These are phyloP conservation scores for Leptothorax acervorum DNA, from an alignment of 2,888 invertebrate genomes.

Conservation along the genomic window DNA sequence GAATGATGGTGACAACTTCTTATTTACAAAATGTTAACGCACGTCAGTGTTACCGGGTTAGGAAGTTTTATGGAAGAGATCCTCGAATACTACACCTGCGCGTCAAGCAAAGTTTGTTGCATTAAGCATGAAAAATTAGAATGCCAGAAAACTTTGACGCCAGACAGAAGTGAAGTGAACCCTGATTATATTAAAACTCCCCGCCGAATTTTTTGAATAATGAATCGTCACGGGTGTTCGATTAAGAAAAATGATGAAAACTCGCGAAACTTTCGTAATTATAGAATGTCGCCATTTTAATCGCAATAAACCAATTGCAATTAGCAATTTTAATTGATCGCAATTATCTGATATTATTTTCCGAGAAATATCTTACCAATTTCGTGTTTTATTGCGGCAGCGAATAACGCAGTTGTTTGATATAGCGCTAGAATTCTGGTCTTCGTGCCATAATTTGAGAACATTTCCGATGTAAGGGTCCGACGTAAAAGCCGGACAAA, in stretches of 20 bases:
- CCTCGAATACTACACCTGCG: conserved; percentile 53
- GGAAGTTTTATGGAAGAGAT: conserved; percentile 47
- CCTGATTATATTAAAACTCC: conserved; percentile 51
- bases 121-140: conserved; percentile 56
- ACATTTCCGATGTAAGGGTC: conserved; percentile 33
- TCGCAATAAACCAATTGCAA: not conserved
- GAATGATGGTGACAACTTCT: conserved; percentile 47
- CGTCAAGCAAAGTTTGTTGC: conserved; percentile 53
- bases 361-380: conserved; percentile 28
- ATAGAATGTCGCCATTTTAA: conserved; percentile 15
- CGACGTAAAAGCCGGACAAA: conserved; percentile 28
- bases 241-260: conserved; percentile 19
- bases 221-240: conserved; percentile 34
- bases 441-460: conserved; percentile 24
- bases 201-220: conserved; percentile 49
- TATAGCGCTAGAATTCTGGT: conserved; percentile 15
- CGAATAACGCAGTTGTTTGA: not conserved
- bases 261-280: conserved; percentile 42
- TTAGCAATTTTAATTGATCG: not conserved
- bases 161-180: conserved; percentile 32
- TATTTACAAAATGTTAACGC: conserved; percentile 55
- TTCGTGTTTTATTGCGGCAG: conserved; percentile 18
- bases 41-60: conserved; percentile 38
- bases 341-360: conserved; percentile 8
- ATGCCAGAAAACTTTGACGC: conserved; percentile 43